Conservation (phyloP, 2,113 vertebrate species). For the Platycercus adscitus region DNA sequence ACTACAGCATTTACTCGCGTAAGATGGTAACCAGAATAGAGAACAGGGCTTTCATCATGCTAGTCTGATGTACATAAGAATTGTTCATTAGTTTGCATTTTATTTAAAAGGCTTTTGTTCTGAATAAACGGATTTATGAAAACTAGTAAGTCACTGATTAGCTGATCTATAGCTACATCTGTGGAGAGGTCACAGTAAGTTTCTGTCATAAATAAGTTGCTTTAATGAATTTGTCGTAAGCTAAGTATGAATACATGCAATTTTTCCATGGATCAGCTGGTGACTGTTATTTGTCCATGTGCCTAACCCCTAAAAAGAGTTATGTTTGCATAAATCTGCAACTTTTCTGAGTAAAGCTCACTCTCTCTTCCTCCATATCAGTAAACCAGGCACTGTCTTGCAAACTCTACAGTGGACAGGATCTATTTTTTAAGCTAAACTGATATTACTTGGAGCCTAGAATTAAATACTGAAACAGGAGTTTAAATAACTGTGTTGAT, state of each 20-base stretch:
- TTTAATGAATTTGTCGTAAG: not conserved
- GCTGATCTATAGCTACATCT: not conserved
- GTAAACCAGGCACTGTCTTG: not conserved
- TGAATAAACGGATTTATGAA: not conserved
- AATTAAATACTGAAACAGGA: not conserved
- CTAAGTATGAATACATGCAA: not conserved
- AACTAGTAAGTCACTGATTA: not conserved
- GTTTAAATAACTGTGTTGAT: not conserved
- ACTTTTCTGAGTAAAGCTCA: not conserved
- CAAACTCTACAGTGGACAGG: not conserved
- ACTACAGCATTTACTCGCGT: not conserved
- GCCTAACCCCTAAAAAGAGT: not conserved
- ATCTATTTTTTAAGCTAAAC: constrained; percentile 1
- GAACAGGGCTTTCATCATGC: not conserved
- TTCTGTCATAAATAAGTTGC: not conserved
- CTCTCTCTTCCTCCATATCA: not conserved
- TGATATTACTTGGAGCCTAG: not conserved
- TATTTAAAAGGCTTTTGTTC: not conserved
- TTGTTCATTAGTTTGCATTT: not conserved
- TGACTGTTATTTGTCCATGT: not conserved
- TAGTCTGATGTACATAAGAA: not conserved
- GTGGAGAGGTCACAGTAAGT: not conserved
- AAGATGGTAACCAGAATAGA: not conserved
- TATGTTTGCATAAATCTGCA: not conserved
- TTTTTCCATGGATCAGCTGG: not conserved